These are phyloP conservation scores for Anomalospiza imberbis DNA, from an alignment of 2,797 vertebrate species.

Conservation along the genomic window DNA sequence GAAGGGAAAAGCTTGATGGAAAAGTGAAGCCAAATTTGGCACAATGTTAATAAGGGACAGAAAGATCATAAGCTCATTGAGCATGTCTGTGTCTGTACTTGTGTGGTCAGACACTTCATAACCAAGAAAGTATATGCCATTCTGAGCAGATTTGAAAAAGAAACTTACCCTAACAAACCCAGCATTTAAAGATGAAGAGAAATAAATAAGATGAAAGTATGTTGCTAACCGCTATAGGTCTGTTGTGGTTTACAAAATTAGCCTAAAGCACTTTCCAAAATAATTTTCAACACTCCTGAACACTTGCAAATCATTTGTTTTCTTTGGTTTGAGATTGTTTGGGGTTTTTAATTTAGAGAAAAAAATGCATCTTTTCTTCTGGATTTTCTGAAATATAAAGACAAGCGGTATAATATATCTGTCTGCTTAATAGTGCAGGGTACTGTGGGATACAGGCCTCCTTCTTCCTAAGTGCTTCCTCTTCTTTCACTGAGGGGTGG, in stretches of 20 bases:
- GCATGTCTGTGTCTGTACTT: neutral
- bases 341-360: neutral
- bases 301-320: slow-evolving; percentile 16
- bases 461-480: neutral
- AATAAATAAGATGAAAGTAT: slow-evolving; percentile 41
- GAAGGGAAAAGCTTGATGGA: neutral
- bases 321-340: neutral
- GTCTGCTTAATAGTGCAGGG: neutral
- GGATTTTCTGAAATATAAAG: neutral
- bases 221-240: neutral
- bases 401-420: neutral
- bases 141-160: neutral
- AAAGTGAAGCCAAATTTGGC: neutral
- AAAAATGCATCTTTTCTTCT: neutral
- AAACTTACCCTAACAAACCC: neutral
- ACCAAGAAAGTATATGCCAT: neutral
- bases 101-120: neutral
- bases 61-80: neutral
- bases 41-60: neutral
- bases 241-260: slow-evolving; percentile 38
- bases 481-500: neutral
- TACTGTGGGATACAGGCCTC: neutral
- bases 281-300: slow-evolving; percentile 4
- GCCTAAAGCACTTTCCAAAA: slow-evolving; percentile 28
- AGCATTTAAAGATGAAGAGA: neutral